phyloP scores from a whole-genome alignment of 2,888 invertebrate species.

The Azorinus chamasolen region DNA sequence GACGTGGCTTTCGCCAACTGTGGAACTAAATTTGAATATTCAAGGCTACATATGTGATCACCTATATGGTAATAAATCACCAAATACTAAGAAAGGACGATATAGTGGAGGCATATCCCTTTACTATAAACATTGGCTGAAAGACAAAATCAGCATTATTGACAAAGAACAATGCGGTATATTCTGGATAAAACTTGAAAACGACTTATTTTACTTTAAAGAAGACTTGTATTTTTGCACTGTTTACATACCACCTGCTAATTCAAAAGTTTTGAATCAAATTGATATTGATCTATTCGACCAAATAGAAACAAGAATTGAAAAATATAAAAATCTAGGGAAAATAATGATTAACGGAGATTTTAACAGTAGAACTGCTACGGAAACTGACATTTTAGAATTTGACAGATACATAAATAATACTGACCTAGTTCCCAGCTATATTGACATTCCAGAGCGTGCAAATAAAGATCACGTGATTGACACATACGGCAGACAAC shows the following conservation, averaged over 20 bases:
- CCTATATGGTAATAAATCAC: constrained; percentile 3
- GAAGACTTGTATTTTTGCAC: constrained; percentile 5
- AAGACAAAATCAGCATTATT: not conserved
- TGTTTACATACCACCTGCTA: constrained; percentile 2
- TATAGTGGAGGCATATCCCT: constrained; percentile 15
- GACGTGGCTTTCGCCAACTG: not conserved
- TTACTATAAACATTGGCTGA: constrained; percentile 1
- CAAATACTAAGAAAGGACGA: constrained; percentile 1
- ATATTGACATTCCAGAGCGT: not conserved
- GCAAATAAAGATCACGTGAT: constrained; percentile 5
- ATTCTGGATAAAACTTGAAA: constrained; percentile 6
- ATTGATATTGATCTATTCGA: constrained; percentile 4
- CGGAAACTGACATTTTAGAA: constrained; percentile 9
- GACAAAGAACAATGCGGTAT: constrained; percentile 12
- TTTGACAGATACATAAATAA: not conserved
- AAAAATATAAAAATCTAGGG: not conserved
- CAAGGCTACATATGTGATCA: not conserved
- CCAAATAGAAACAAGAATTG: not conserved
- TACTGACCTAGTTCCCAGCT: not conserved
- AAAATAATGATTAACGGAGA: not conserved
- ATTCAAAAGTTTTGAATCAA: not conserved
- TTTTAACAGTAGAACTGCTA: constrained; percentile 4
- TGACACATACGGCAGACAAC: not conserved
- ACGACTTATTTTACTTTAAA: not conserved
- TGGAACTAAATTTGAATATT: not conserved